Evolutionary conservation across 1,140 invertebrate genomes (phyloP), one percentile per base, ranked within the genome.

Genomic region (Scaptomyza hsui): DNA sequence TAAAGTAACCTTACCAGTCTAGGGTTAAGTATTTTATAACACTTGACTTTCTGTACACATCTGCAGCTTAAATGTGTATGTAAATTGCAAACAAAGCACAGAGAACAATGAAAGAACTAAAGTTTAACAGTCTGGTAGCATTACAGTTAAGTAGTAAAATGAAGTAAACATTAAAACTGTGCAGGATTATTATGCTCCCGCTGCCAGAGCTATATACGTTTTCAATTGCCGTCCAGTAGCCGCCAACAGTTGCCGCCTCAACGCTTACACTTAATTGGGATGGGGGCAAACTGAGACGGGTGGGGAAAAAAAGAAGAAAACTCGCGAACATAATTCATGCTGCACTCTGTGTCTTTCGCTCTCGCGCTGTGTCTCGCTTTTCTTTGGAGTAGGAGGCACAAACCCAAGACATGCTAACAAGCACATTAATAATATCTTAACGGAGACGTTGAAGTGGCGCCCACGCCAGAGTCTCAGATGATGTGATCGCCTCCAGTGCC

Each of bases 371-470:
- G n/a, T 21, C 7, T 18, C 12, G 3, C 10, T 47, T 1, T 47
- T 18, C 10, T 21, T 10, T 21, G 51, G 9, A 18, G 19, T 15
- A 13, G 21, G n/a, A n/a, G 18, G 9, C 4, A 48, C 52, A 56
- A 65, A 41, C 26, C 26, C 47, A 55, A 49, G 49, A 62, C 32
- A 47, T 32, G 64, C 81, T 86, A 86, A 85, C 80, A 86, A 85
- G 80, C 73, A 63, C 81, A 85, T 85, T 86, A 80, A 85, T 85
- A 85, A 86, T 85, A 85, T 81, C 81, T 80, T 73, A 73, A 71
- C 48, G 63, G 55, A 76, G 73, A 64, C 81, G 57, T 57, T 67
- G 72, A 63, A 80, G 61, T 67, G 81, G 49, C 72, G 55, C 47
- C 63, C 76, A 61, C 62, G 45, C 55, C 26, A 29, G 21, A 6